phyloP scores from a whole-genome alignment of 35 echinoderm and acorn worm genomes.

The Strongylocentrotus purpuratus region DNA sequence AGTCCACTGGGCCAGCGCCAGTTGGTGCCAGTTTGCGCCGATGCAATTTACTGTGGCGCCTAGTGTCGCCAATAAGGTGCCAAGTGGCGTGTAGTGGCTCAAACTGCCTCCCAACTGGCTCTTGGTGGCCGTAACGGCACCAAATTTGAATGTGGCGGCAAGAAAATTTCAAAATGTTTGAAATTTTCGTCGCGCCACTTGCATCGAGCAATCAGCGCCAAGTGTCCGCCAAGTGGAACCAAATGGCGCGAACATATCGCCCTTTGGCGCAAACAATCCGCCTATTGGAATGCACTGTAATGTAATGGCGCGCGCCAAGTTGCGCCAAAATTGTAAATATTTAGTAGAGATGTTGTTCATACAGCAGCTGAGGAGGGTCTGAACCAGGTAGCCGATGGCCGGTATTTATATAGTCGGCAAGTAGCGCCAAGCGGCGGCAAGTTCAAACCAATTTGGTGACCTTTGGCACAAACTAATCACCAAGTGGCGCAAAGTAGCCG shows the following conservation, averaged over 20 bases:
- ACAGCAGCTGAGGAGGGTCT: conserved; percentile 28
- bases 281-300: conserved; percentile 23
- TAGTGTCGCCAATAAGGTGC: conserved; percentile 58
- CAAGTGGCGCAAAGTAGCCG: conserved; percentile 26
- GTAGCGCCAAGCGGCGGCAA: conserved; percentile 37
- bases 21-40: conserved; percentile 48
- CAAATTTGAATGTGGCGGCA: no score
- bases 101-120: conserved; percentile 59
- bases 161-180: no score
- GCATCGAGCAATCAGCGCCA: no score
- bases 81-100: conserved; percentile 52
- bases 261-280: conserved; percentile 15
- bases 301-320: conserved; percentile 26
- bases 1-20: conserved; percentile 14
- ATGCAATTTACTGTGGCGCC: conserved; percentile 57
- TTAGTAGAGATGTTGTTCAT: conserved; percentile 40
- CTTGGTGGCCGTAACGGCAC: conserved; percentile 40
- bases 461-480: conserved; percentile 52
- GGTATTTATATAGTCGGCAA: conserved; percentile 34
- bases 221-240: no score
- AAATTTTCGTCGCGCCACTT: no score
- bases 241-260: no score
- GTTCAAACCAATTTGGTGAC: conserved; percentile 49
- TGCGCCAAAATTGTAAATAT: conserved; percentile 45
- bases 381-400: conserved; percentile 32